Base-by-base conservation (phyloP, 2,888 invertebrate genomes). In the Mesopsocus fuscifrons region DNA sequence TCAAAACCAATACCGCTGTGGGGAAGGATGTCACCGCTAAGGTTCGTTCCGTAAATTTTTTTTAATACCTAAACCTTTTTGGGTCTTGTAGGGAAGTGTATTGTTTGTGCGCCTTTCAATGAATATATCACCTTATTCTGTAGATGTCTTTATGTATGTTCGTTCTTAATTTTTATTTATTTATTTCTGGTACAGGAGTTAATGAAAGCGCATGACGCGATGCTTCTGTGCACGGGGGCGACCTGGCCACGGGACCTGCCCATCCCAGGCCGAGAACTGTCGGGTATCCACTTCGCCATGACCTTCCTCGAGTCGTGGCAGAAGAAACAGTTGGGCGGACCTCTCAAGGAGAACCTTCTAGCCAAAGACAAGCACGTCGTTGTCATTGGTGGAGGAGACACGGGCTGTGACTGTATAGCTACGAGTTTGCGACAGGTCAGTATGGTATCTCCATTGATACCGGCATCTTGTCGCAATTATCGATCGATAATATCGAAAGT, bases 211-310 rank as follows among this genome's bases (percentile, higher is more conserved):
- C 78, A 74, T 62, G 83, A 94, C 60, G 92, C 92, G 0, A 69
- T 95, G 5, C 69, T 95, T 1, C 64, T 98, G 9, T 85, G 89
- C 57, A 80, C 87, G 46, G 97, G 97, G 4, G 87, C 97, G 3
- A 95, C 97, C 0, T 92, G 91, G 84, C 95, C 97, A 0, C 72
- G 98, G 45, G 97, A 98, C 64, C 60, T 87, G 46, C 79, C 79
- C 0, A 69, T 87, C 42, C 75, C 80, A 56, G 89, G 94, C 44
- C 74, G 95, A 8, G 74, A 94, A 56, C 65, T 94, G 26, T 73
- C 77, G 52, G 97, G 97, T 46, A 91, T 98, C 53, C 83, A 95
- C 65, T 98, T 83, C 65, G 98, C 98, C 3, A 97, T 98, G 82
- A 88, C 85, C 59, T 98, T 92, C 67, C 69, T 98, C 44, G 92